Evolutionary conservation across 2,797 vertebrate species (phyloP), one percentile per base, ranked within the genome.

Genomic region (Melanitta fusca): DNA sequence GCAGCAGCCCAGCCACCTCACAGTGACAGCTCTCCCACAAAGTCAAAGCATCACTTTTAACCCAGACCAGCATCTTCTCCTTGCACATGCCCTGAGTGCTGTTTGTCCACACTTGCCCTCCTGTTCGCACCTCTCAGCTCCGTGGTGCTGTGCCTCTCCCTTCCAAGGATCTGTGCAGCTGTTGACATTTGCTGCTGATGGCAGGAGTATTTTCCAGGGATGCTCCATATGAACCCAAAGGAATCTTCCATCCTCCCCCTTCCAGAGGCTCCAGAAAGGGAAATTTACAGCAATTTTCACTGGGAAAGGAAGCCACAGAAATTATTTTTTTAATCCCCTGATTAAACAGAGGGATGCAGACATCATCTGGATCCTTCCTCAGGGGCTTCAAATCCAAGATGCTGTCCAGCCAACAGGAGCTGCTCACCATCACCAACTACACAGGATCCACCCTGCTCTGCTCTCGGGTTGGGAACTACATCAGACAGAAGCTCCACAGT

Each of bases 181-280:
- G 3, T 2, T 5, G 70, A 61, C 38, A 28, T 21, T n/a, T 58
- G 45, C 54, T 73, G 73, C 66, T 1, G 0, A 5, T 0, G 15
- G 24, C 28, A 66, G 64, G 41, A 73, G 34, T 24, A 2, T 28
- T 36, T 69, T 69, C 47, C 41, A 2, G 25, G 21, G 39, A 6
- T 6, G 12, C 8, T 62, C 24, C 10, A 13, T 4, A 15, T 20
- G 72, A 85, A 2, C 25, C 45, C 62, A 58, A 1, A 30, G 30
- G 34, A 62, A 22, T 10, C 36, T 68, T 45, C 72, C n/a, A 30
- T 32, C 74, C 41, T 8, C 25, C 19, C 25, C 21, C 43, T 77
- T 62, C 64, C 60, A 43, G 70, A 49, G 47, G 1, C 64, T 64
- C 11, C 43, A 68, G 61, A 27, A n/a, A 7, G 3, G 16, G 27